phyloP scores from a whole-genome alignment of 2,888 invertebrate species.

The Thereva nobilitata region DNA sequence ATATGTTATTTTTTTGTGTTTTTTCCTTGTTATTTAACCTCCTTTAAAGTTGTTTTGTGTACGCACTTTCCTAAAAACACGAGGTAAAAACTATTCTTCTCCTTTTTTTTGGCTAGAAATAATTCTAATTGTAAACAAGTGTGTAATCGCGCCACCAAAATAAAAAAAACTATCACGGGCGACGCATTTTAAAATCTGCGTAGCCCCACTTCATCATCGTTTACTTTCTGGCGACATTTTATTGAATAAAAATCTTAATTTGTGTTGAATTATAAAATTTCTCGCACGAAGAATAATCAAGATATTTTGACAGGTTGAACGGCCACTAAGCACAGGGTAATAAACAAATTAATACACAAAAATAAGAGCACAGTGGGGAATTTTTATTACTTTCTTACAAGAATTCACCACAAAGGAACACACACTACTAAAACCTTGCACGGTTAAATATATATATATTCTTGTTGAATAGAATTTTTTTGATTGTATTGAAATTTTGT shows the following conservation, averaged over 20 bases:
- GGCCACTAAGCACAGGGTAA: background rate
- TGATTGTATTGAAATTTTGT: background rate
- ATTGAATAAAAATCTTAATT: constrained; percentile 9
- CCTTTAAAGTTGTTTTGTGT: background rate
- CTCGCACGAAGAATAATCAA: background rate
- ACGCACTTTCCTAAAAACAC: too few species aligned
- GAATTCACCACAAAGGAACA: constrained; percentile 14
- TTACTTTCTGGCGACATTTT: constrained; percentile 26
- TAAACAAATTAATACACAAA: constrained; percentile 10
- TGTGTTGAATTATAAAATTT: background rate
- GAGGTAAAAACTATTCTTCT: too few species aligned
- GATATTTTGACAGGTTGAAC: constrained; percentile 18
- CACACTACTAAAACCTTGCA: background rate
- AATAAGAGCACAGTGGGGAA: background rate
- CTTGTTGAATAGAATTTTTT: background rate
- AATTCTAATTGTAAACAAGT: too few species aligned
- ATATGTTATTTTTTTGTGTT: constrained; percentile 6
- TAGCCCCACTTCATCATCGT: constrained; percentile 39
- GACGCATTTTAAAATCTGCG: constrained; percentile 41
- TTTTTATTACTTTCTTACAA: background rate
- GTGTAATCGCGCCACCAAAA: too few species aligned
- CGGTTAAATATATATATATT: background rate
- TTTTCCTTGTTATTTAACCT: background rate
- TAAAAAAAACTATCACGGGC: constrained; percentile 33
- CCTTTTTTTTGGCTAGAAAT: background rate